Conservation (phyloP, 2,888 invertebrate species). For the Altica lythri region DNA sequence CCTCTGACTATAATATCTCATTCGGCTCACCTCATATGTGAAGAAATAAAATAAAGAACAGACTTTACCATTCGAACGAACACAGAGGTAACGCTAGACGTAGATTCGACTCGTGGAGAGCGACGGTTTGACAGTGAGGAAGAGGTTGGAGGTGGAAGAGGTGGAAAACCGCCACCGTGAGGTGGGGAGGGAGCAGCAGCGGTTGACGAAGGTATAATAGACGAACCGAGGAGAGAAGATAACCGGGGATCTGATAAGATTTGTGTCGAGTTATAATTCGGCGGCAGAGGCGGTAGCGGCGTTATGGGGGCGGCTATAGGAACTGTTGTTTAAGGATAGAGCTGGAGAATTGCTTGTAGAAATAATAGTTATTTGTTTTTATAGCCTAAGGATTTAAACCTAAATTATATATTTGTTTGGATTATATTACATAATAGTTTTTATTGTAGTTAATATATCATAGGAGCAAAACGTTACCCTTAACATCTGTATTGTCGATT, state of each 20-base stretch:
- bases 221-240: constrained; percentile 43
- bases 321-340: constrained; percentile 31
- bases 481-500: too few species aligned
- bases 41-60: too few species aligned
- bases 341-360: too few species aligned
- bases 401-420: too few species aligned
- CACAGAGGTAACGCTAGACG: background rate
- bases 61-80: too few species aligned
- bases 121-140: constrained; percentile 12
- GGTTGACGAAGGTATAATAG: constrained; percentile 38
- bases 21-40: too few species aligned
- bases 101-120: constrained; percentile 21
- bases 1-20: too few species aligned
- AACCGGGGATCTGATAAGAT: constrained; percentile 48
- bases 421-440: too few species aligned
- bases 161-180: constrained; percentile 11
- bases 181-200: constrained; percentile 8
- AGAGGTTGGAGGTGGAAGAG: constrained; percentile 10
- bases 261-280: constrained; percentile 49
- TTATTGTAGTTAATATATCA: too few species aligned
- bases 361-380: too few species aligned
- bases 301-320: constrained; percentile 37
- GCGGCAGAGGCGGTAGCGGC: constrained; percentile 13
- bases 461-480: too few species aligned
- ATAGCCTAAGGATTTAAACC: too few species aligned